Percentiles rank a stretch among this genome's conserved stretches.
Evolutionary conservation across 1,140 invertebrate species (phyloP).

Genomic region (Atta colombica): DNA sequence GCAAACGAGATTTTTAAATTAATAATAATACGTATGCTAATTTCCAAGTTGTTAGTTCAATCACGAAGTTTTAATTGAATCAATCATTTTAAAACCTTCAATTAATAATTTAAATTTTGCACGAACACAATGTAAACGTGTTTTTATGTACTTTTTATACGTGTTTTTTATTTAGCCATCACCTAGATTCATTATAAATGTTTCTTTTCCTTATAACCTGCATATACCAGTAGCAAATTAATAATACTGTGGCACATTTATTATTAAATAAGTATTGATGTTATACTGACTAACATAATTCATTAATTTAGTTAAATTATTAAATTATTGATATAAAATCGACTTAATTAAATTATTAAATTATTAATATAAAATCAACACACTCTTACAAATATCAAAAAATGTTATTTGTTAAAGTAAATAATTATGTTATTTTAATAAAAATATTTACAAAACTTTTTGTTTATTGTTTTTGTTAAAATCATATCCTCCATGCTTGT

Average conservation of each 20-base stretch:
- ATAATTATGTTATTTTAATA: background rate
- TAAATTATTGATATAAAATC: background rate
- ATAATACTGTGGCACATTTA: background rate
- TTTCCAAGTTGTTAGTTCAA: slow-evolving; percentile 18
- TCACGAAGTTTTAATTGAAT: slow-evolving; percentile 14
- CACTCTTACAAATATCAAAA: background rate
- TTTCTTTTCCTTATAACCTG: background rate
- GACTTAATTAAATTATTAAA: background rate
- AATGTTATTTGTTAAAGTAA: background rate
- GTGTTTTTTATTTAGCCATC: background rate
- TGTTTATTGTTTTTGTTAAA: background rate
- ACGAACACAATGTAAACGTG: background rate
- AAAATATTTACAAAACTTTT: background rate
- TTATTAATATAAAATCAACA: background rate
- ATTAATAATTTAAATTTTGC: slow-evolving; percentile 24
- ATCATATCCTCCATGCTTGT: background rate
- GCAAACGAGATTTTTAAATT: slow-evolving; percentile 30
- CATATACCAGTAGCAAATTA: background rate
- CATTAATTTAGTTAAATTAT: slow-evolving; percentile 1
- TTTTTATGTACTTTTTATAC: background rate
- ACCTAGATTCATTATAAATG: background rate
- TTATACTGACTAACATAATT: background rate
- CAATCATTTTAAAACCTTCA: slow-evolving; percentile 11
- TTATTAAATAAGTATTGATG: slow-evolving; percentile 8
- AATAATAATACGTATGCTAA: slow-evolving; percentile 25